Evolutionary conservation across 2,888 invertebrate genomes (phyloP), one percentile per base, ranked within the genome.

Genomic region (Drosophila testacea): DNA sequence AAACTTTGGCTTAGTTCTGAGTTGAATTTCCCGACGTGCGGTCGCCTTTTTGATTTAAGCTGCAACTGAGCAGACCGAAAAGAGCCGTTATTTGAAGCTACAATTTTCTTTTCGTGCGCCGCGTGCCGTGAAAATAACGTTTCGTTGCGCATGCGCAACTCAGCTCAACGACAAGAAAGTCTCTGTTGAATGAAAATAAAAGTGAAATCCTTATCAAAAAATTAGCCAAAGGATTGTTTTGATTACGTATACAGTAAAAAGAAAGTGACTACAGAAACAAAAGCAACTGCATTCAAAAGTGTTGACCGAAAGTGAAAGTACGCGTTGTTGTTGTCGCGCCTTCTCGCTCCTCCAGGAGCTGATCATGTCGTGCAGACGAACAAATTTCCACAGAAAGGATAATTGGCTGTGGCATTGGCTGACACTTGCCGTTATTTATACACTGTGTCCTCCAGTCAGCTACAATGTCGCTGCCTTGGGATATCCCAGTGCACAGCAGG

Each of bases 401-500:
- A 88, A 81, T 27, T 91, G 91, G 90, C 80, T 87, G 2, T 69
- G 83, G 65, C 28, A 74, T 41, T 38, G 62, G 30, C 44, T 74
- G 2, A 22, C 39, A 30, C 51, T 77, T 16, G n/a, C 69, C 47
- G 47, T 74, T 11, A 59, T 68, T 50, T 77, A 41, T 7, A 46
- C 36, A 4, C 55, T 73, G 39, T 36, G 13, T 6, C 6, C 27
- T 3, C 30, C 60, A 4, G 50, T 70, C 50, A 51, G 71, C 66
- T 62, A 48, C 11, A 46, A 51, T 32, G 55, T 74, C 9, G 10
- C 56, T 50, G 56, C 80, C 7, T 22, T 82, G 61, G 88, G 90
- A 52, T 90, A 90, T 71, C 92, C 92, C 47, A 90, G 88, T 6
- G 83, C 91, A 3, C 94, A 95, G 77, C 96, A 96, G 88, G 96